Percentiles rank a stretch among this genome's conserved stretches.
phyloP scores from a whole-genome alignment of 2,888 invertebrate genomes.

The Mimachlamys varia region DNA sequence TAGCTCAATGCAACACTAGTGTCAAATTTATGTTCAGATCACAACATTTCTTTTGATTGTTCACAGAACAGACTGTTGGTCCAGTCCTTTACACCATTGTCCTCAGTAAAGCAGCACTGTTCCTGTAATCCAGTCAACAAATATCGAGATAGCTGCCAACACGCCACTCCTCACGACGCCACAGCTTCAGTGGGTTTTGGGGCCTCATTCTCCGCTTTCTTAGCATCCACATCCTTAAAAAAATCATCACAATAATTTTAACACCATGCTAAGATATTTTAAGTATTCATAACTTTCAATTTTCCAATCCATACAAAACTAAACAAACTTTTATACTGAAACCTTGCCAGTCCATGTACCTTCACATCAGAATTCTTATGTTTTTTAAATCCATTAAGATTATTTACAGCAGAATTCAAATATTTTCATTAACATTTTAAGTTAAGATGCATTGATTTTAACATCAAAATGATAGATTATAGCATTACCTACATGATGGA shows the following conservation, averaged over 20 bases:
- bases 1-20: neutral
- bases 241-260: neutral
- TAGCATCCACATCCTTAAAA: constrained; percentile 50
- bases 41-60: neutral
- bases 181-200: constrained; percentile 44
- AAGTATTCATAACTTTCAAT: too few relatives aligned
- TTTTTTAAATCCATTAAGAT: too few relatives aligned
- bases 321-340: too few relatives aligned
- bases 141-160: constrained; percentile 18
- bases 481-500: too few relatives aligned
- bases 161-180: constrained; percentile 42
- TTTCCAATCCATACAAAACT: too few relatives aligned
- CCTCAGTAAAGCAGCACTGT: neutral
- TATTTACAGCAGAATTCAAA: too few relatives aligned
- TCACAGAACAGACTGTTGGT: constrained; percentile 19
- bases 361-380: too few relatives aligned
- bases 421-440: too few relatives aligned
- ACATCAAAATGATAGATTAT: too few relatives aligned
- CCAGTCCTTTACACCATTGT: constrained; percentile 29
- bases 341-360: too few relatives aligned
- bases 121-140: constrained; percentile 6
- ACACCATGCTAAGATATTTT: too few relatives aligned
- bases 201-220: constrained; percentile 44
- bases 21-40: neutral
- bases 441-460: too few relatives aligned